Base-by-base conservation (phyloP, 2,113 vertebrate genomes). In the Zosterops pallidus region DNA sequence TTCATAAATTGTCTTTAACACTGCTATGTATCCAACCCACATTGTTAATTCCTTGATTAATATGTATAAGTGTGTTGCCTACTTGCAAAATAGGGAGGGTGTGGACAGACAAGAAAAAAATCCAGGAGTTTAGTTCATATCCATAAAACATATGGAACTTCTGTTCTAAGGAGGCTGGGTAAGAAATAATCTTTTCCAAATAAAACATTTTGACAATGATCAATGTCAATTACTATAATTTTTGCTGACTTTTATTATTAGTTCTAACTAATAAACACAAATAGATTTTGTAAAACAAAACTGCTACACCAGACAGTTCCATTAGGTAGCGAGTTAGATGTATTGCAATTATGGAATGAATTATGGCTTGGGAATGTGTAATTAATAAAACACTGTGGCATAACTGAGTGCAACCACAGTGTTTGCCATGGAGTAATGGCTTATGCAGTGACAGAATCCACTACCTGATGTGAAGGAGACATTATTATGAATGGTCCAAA, bases 261-360 rank as follows among this genome's bases (percentile, higher is more conserved):
- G 64, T 52, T 57, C 13, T 33, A 86, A 47, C 11, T 42, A 65
- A 72, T 9, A 82, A 65, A 75, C 3, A 39, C 4, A 80, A 49
- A 70, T 4, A 31, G 5, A 41, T 59, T 83, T 11, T 24, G 26
- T 44, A 77, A 62, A 78, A 50, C 35, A 72, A 75, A 92, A 59
- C 15, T 33, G 64, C 75, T 67, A 49, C 12, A 53, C 0, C 0
- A 83, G 47, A 39, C 35, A 77, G 47, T 47, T 42, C 19, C 7
- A n/a, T 23, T 6, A 85, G n/a, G 17, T 26, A 85, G 18, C 1
- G 2, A 1, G 15, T 37, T 65, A 11, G 33, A 46, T 9, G 15
- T 28, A 42, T 56, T 21, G 33, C 22, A 80, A 9, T 68, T 35
- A 67, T 1, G 10, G 59, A 69, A 68, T 26, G 5, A 49, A 39